Evolutionary conservation across 1,140 invertebrate genomes (phyloP), one percentile per base, ranked within the genome.

Genomic region (Rhynchophorus ferrugineus): DNA sequence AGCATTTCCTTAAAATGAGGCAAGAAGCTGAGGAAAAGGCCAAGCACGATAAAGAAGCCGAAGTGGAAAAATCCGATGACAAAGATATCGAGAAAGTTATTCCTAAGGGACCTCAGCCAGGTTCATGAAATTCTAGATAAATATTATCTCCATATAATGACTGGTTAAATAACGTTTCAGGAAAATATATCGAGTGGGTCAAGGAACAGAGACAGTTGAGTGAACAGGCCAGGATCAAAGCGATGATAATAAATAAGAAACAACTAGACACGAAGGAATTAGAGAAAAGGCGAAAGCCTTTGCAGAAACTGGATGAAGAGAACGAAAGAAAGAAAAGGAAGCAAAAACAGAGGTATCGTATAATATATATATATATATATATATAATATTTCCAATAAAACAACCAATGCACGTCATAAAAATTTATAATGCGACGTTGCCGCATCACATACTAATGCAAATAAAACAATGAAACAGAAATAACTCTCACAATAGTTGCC

Each of bases 151-250:
- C n/a, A n/a, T n/a, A 7, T 29, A 43, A 2, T 20, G 8, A 29
- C 19, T 2, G 1, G 13, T 2, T 34, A 36, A 22, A 41, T 44
- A 37, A 34, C 14, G 9, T 37, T 53, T 22, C 62, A 36, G 67
- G 67, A 35, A 63, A 69, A 21, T 65, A 71, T 41, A 24, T 58
- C 1, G 67, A 74, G 39, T 63, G 65, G 54, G 62, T 70, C 3
- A 61, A 52, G 8, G 59, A 65, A 21, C 68, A 67, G 13, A 71
- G 72, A 66, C 63, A 64, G 36, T 41, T 57, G 7, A 69, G 68
- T 49, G 71, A 75, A 52, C 54, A 73, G 49, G 63, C 68, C 20
- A 64, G 70, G n/a, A 75, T 77, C 67, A 71, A 72, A 41, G 61
- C 62, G 21, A 63, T 69, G 9, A 67, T 76, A 16, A 58, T 75